Evolutionary conservation across 2,888 invertebrate species (phyloP).

Genomic region (Anorthoa munda): DNA sequence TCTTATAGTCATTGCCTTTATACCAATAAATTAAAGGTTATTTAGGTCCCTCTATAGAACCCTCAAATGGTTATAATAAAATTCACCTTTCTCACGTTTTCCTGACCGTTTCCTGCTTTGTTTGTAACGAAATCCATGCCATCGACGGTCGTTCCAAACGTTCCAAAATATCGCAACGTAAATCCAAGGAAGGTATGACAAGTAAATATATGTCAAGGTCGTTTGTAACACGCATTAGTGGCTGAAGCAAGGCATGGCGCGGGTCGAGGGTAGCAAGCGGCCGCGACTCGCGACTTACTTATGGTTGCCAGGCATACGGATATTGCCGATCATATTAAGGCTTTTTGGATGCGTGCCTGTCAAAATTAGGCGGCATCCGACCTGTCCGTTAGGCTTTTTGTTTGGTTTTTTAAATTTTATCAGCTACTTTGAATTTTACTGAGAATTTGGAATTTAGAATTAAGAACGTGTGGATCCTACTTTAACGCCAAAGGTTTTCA

Average conservation of each 20-base stretch:
- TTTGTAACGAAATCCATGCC: background rate
- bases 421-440: too few relatives aligned
- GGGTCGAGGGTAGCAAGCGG: slow-evolving; percentile 58
- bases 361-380: background rate
- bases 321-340: background rate
- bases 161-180: slow-evolving; percentile 40
- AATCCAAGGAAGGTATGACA: slow-evolving; percentile 49
- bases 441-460: too few relatives aligned
- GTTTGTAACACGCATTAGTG: slow-evolving; percentile 64
- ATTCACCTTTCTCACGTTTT: background rate
- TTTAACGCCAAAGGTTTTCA: too few relatives aligned
- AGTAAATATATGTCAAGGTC: slow-evolving; percentile 73
- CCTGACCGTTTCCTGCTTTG: background rate
- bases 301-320: background rate
- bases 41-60: too few relatives aligned
- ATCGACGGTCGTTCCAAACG: slow-evolving; percentile 21
- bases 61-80: too few relatives aligned
- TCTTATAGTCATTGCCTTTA: too few relatives aligned
- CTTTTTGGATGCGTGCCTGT: background rate
- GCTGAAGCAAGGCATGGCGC: slow-evolving; percentile 48
- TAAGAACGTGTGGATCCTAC: too few relatives aligned
- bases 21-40: too few relatives aligned
- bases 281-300: slow-evolving; percentile 35
- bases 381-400: background rate
- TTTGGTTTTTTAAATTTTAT: too few relatives aligned